A percentile compares a stretch with the other conserved stretches of the same genome.
Conservation (phyloP, 2,888 invertebrate species). For the Synergus gifuensis region DNA sequence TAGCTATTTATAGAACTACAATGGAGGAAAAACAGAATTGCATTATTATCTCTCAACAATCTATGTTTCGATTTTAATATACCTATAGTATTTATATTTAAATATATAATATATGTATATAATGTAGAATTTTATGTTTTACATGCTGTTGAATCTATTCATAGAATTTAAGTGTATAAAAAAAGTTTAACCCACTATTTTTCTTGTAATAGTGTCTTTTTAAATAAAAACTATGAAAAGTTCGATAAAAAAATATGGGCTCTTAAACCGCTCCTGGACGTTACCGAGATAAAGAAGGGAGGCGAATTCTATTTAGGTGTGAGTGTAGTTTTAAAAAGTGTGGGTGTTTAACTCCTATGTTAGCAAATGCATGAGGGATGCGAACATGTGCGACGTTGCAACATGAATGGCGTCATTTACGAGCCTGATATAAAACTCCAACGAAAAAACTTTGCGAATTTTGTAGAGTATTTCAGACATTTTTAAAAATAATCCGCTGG, state of each 20-base stretch:
- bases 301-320: constrained; percentile 2
- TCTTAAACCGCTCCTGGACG: background rate
- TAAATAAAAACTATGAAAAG: no score
- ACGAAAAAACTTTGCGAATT: background rate
- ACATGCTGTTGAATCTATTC: no score
- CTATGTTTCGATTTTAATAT: background rate
- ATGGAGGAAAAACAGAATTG: background rate
- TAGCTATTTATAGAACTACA: constrained; percentile 3
- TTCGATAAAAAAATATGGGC: no score
- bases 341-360: background rate
- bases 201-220: no score
- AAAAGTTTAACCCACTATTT: no score
- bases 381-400: constrained; percentile 32
- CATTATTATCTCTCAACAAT: background rate
- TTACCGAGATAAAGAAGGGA: background rate
- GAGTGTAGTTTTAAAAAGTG: constrained; percentile 3
- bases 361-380: background rate
- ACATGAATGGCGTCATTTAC: constrained; percentile 26
- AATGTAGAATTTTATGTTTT: no score
- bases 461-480: background rate
- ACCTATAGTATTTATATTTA: no score
- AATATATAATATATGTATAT: background rate
- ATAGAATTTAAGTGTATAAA: no score
- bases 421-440: constrained; percentile 2
- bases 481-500: background rate